Conservation (phyloP, 2,888 invertebrate species). For the Mantis religiosa region DNA sequence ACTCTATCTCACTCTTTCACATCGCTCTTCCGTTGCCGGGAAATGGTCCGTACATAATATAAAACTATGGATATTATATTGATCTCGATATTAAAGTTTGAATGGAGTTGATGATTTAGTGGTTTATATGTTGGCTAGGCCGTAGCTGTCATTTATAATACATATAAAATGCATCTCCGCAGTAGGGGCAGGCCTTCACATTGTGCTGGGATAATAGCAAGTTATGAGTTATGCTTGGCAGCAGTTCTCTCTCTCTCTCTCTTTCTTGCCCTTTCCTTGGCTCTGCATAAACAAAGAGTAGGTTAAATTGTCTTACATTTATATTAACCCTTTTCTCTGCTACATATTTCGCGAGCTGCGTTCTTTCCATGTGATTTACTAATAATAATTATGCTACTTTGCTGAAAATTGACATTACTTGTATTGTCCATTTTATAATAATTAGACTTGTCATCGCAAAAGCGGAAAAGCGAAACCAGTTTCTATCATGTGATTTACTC, state of each 20-base stretch:
- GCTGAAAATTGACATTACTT: no score
- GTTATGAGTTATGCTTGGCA: constrained; percentile 11
- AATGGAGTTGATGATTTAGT: constrained; percentile 24
- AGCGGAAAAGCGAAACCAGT: no score
- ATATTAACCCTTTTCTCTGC: no score
- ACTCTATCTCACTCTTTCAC: constrained; percentile 28
- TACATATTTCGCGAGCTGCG: no score
- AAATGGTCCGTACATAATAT: constrained; percentile 24
- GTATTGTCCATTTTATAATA: no score
- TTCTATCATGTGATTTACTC: no score
- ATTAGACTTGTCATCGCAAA: no score
- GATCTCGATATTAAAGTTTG: constrained; percentile 26
- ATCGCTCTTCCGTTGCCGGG: constrained; percentile 35
- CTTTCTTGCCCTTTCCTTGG: neutral
- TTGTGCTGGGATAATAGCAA: constrained; percentile 2
- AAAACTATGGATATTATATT: constrained; percentile 26
- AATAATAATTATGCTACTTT: no score
- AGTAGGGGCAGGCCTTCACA: constrained; percentile 1
- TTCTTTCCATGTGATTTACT: no score
- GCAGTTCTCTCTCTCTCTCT: neutral
- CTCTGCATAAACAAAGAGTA: neutral
- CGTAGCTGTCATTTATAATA: constrained; percentile 1
- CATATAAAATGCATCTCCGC: constrained; percentile 2
- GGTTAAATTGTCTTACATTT: no score
- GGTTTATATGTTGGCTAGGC: constrained; percentile 5